These are phyloP conservation scores for Cladorhizidae sp. DNA, from an alignment of 37 sponge, comb jelly and placozoan genomes.

Conservation along the genomic window DNA sequence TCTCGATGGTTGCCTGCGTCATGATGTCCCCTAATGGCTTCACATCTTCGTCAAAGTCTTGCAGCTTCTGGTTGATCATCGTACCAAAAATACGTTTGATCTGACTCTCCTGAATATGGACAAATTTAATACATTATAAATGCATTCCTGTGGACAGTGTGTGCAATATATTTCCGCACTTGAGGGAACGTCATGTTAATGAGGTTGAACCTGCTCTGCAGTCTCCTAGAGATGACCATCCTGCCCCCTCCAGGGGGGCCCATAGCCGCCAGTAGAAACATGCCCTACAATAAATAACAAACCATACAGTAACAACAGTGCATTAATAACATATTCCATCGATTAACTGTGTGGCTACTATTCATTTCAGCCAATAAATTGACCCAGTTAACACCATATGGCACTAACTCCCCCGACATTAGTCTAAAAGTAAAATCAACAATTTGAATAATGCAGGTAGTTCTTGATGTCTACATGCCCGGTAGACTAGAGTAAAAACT, in stretches of 20 bases:
- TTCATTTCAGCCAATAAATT: too few species aligned
- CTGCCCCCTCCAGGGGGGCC: conserved; percentile 99
- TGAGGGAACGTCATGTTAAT: conserved; percentile 99
- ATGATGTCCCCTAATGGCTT: conserved; percentile 94
- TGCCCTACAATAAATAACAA: conserved; percentile 53
- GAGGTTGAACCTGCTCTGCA: conserved; percentile 94
- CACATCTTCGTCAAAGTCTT: conserved; percentile 99
- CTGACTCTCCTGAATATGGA: conserved; percentile 78
- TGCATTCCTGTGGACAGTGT: too few species aligned
- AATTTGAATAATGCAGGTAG: too few species aligned
- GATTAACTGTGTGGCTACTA: too few species aligned
- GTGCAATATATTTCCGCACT: too few species aligned
- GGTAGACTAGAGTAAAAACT: too few species aligned
- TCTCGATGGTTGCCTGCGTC: conserved; percentile 94
- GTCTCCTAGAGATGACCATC: conserved; percentile 88
- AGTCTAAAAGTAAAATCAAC: too few species aligned
- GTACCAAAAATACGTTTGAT: conserved; percentile 97
- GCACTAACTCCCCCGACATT: too few species aligned
- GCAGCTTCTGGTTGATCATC: conserved; percentile 99
- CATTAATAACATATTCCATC: too few species aligned
- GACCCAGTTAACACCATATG: too few species aligned
- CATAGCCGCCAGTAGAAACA: conserved; percentile 98
- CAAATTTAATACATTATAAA: not conserved
- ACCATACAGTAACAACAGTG: not conserved
- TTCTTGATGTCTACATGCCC: too few species aligned